Percentiles rank a stretch among this genome's conserved stretches.
Conservation (phyloP, 2,113 vertebrate species). For the Todiramphus saurophagus region DNA sequence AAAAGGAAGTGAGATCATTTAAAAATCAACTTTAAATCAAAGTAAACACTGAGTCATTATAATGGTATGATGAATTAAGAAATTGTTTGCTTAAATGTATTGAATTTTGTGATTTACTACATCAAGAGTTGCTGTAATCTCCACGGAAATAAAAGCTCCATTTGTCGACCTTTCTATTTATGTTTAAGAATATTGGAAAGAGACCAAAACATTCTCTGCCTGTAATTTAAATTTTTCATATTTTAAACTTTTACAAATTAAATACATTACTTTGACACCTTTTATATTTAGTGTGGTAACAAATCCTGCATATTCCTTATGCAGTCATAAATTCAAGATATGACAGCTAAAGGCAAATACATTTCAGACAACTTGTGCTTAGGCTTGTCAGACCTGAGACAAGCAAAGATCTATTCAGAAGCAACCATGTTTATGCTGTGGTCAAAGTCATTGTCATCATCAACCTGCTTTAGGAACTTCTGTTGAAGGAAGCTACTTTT, state of each 20-base stretch:
- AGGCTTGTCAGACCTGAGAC: not conserved
- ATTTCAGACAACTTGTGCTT: not conserved
- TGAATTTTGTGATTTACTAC: slow-evolving; percentile 37
- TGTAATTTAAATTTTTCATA: slow-evolving; percentile 18
- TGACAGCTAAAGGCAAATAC: not conserved
- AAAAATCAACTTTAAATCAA: slow-evolving; percentile 28
- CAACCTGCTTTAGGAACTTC: not conserved
- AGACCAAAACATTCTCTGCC: not conserved
- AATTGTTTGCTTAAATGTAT: slow-evolving; percentile 50
- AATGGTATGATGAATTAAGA: slow-evolving; percentile 31
- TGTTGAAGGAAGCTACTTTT: not conserved
- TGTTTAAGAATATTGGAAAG: slow-evolving; percentile 27
- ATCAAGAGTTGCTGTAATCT: not conserved
- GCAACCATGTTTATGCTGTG: fast-evolving
- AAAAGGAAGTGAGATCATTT: not conserved
- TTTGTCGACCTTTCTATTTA: slow-evolving; percentile 24
- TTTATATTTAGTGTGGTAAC: not conserved
- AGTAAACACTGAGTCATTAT: slow-evolving; percentile 32
- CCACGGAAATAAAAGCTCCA: not conserved
- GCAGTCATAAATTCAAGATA: not conserved
- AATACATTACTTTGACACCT: not conserved
- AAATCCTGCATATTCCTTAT: not conserved
- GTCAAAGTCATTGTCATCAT: not conserved
- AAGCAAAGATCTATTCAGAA: not conserved
- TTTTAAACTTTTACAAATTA: slow-evolving; percentile 1